Evolutionary conservation across 2,888 invertebrate species (phyloP).

Genomic region (Gari tellinella): DNA sequence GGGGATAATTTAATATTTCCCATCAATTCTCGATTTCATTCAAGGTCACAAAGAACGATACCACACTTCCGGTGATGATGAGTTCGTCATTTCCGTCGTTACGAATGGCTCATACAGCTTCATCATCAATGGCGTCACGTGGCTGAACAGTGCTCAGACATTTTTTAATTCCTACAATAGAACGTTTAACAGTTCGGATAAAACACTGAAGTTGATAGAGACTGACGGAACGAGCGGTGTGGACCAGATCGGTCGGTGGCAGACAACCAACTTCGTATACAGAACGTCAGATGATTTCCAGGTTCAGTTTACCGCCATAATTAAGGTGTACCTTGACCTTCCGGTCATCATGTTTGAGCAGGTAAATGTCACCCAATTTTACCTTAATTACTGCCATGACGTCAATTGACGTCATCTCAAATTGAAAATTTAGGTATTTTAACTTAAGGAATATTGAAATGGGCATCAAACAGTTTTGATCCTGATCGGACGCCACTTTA

Average conservation of each 20-base stretch:
- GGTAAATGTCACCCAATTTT: slow-evolving; percentile 26
- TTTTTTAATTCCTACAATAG: slow-evolving; percentile 59
- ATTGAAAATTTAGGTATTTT: too few relatives aligned
- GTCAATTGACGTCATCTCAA: background rate
- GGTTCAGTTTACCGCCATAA: slow-evolving; percentile 28
- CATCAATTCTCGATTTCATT: too few relatives aligned
- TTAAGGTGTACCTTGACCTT: slow-evolving; percentile 33
- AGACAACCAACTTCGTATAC: slow-evolving; percentile 27
- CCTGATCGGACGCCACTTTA: too few relatives aligned
- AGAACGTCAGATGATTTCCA: background rate
- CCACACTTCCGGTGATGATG: slow-evolving; percentile 4
- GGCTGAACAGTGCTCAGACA: slow-evolving; percentile 62
- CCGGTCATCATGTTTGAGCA: slow-evolving; percentile 53
- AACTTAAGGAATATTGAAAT: background rate
- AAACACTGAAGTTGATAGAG: slow-evolving; percentile 42
- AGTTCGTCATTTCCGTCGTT: slow-evolving; percentile 30
- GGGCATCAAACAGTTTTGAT: background rate
- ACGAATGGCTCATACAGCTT: slow-evolving; percentile 53
- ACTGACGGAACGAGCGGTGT: slow-evolving; percentile 14
- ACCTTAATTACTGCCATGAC: background rate
- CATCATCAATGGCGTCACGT: slow-evolving; percentile 32
- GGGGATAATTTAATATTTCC: too few relatives aligned
- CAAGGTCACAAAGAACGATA: too few relatives aligned
- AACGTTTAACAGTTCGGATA: slow-evolving; percentile 53
- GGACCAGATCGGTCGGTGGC: slow-evolving; percentile 51